Percentiles rank a stretch among this genome's conserved stretches.
These are phyloP conservation scores for Trochalopteron elliotii DNA, from an alignment of 2,113 vertebrate species.

Conservation along the genomic window DNA sequence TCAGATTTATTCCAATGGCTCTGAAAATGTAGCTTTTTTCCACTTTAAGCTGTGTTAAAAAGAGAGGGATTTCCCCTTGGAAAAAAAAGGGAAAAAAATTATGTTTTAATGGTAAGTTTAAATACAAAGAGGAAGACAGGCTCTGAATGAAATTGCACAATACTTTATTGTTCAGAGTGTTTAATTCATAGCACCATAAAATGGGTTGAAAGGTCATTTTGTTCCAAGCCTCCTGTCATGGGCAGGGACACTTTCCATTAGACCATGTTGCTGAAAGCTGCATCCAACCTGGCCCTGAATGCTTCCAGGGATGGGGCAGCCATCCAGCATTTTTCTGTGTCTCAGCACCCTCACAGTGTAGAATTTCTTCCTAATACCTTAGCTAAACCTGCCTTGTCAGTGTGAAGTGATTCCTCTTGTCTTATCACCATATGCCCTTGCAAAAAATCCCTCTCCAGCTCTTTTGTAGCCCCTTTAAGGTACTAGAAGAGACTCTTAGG, in stretches of 20 bases:
- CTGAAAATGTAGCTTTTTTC: neutral
- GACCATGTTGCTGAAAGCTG: neutral
- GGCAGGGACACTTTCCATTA: neutral
- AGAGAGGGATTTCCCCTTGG: neutral
- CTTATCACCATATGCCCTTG: neutral
- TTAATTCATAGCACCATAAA: neutral
- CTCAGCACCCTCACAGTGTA: neutral
- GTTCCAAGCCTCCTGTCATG: neutral
- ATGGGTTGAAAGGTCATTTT: neutral
- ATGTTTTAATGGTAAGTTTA: neutral
- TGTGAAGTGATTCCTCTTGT: neutral
- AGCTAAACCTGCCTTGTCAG: neutral
- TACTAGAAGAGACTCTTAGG: neutral
- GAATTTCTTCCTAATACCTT: neutral
- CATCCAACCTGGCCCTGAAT: neutral
- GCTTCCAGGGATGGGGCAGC: neutral
- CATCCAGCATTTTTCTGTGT: neutral
- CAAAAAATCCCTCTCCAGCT: neutral
- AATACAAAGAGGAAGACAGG: neutral
- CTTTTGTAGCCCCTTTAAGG: neutral
- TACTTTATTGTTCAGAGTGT: neutral
- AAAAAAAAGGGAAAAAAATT: too few species aligned
- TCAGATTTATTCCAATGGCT: neutral
- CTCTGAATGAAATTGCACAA: neutral
- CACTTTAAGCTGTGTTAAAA: neutral